Evolutionary conservation across 2,797 vertebrate genomes (phyloP), one percentile per base, ranked within the genome.

Genomic region (Oryzias sinensis): DNA sequence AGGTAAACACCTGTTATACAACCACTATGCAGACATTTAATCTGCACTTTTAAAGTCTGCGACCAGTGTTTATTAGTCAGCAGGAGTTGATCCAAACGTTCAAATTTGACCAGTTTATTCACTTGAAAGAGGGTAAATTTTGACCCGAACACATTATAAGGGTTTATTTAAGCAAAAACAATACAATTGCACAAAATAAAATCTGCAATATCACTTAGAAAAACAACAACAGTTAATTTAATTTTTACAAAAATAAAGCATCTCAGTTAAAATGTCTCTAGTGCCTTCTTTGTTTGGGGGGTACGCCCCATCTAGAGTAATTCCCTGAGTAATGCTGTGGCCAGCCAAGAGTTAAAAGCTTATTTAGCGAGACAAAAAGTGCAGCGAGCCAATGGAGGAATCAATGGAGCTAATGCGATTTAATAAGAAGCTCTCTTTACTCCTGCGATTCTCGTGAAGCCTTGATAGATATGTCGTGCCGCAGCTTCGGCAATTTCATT

Each of bases 401-500:
- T 91, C 86, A 80, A 90, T 92, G 80, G 57, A 70, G 74, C 81
- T 87, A 89, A 88, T 87, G 86, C 87, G 85, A 90, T 89, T 90
- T 91, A 90, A 90, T 90, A 86, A 88, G 84, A 80, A 70, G 74
- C 79, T 62, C 85, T 75, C 80, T 76, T 86, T 88, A 69, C 81
- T 84, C 63, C 70, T 43, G 70, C 56, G 49, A 75, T 52, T 74
- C 74, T 44, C 47, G 57, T 76, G 67, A 83, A 22, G 56, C 70
- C 64, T 72, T 87, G 87, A 91, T 86, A 82, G 87, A 90, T 87
- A 84, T 83, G 74, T 80, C 73, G 73, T 74, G 78, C 83, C 76
- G 77, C 86, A 70, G 79, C 71, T 80, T 74, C 49, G 46, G 84
- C 85, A 87, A 80, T 90, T 89, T 89, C 75, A 87, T 90, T 90